Evolutionary conservation across 2,113 vertebrate genomes (phyloP), one percentile per base, ranked within the genome.

Genomic region (Pluvianellus socialis): DNA sequence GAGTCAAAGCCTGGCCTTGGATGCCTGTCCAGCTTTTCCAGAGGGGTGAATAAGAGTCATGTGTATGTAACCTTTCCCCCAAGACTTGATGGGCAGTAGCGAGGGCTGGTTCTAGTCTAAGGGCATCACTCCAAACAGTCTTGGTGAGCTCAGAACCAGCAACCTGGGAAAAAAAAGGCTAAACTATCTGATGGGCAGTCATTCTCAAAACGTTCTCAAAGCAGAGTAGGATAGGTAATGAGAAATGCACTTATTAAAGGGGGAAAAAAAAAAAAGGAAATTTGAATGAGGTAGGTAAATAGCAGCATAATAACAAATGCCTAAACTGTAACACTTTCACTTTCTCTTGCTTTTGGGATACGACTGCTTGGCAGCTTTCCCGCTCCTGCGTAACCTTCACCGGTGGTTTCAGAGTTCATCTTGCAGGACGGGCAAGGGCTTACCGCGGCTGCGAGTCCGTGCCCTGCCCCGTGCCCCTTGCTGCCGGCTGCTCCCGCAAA

Each of bases 271-370:
- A 49, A 53, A 82, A 49, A 53, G 7, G 49, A 47, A 32, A 52
- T 62, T 38, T 47, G 73, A 42, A 32, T 0, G 2, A 67, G 23
- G 28, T 30, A 17, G 20, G 28, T 59, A 33, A 90, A 44, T 5
- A 33, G 17, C 27, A 33, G 14, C 24, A 4, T 21, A 47, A 38
- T 33, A 95, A 38, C 0, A 2, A 72, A 44, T 10, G 47, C 44
- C 65, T 77, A 16, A 85, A 44, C 33, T 18, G 32, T 33, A 38
- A 38, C 14, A 8, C 10, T 83, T 87, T 65, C 79, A 38, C 62
- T 97, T 94, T 72, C 82, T 79, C 58, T 82, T 90, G 49, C 35
- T 79, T 79, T 68, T 40, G 32, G 88, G 42, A 61, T 73, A 9
- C 14, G 76, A 61, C 40, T 11, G 8, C 82, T 75, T 82, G 88